Percentiles rank a stretch among this genome's conserved stretches.
These are phyloP conservation scores for Conus canariensis DNA, from an alignment of 2,888 invertebrate genomes.

Conservation along the genomic window DNA sequence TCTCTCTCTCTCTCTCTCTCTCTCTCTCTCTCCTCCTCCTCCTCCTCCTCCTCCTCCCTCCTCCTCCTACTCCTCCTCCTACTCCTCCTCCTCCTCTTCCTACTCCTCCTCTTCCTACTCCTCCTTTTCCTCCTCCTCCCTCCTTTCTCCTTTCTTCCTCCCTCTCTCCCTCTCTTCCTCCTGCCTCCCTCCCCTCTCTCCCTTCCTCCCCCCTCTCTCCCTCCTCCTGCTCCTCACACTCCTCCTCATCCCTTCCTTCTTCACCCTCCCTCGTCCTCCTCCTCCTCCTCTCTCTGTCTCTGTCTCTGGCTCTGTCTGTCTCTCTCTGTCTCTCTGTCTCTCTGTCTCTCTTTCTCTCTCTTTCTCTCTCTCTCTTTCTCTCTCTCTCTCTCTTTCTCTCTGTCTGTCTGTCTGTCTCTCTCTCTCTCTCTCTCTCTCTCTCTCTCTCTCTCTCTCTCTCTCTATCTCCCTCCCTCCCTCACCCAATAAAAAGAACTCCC, in stretches of 20 bases:
- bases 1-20: not conserved
- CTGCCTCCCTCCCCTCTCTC: not conserved
- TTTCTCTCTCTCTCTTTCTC: not conserved
- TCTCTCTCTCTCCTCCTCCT: not conserved
- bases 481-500: not conserved
- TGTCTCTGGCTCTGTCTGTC: constrained; percentile 2
- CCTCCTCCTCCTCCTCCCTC: not conserved
- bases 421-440: not conserved
- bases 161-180: not conserved
- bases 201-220: not conserved
- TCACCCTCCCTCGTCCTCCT: not conserved
- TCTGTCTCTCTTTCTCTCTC: not conserved
- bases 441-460: not conserved
- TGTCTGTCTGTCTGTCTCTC: not conserved
- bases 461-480: not conserved
- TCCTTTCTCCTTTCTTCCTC: not conserved
- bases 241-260: not conserved
- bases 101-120: not conserved
- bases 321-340: constrained; percentile 10
- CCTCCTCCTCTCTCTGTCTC: not conserved
- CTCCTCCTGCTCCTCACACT: not conserved
- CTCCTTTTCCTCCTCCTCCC: not conserved
- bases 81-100: not conserved
- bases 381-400: not conserved
- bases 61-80: not conserved